Evolutionary conservation across 2,888 invertebrate genomes (phyloP).

Genomic region (Thecocarcelia acutangulata): DNA sequence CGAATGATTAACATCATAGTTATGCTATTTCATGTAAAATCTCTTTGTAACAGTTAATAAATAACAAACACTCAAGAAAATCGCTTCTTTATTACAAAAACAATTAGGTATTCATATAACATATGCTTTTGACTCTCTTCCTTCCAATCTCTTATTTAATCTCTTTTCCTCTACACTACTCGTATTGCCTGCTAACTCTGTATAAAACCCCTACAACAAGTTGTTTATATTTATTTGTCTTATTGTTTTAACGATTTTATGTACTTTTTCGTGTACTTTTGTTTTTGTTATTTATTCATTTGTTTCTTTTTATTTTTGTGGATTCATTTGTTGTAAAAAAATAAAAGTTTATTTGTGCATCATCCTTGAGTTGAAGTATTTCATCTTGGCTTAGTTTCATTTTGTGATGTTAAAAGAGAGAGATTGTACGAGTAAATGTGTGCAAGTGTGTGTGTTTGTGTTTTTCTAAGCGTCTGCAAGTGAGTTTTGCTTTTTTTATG

Average conservation of each 20-base stretch:
- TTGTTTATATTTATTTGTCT: background rate
- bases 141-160: too few species aligned
- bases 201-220: background rate
- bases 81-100: too few species aligned
- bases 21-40: background rate
- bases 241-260: conserved; percentile 8
- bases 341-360: conserved; percentile 53
- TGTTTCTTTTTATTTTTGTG: background rate
- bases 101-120: background rate
- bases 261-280: background rate
- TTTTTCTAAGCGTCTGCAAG: background rate
- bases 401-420: background rate
- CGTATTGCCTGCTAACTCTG: too few species aligned
- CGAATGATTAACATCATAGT: too few species aligned
- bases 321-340: conserved; percentile 13
- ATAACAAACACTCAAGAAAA: too few species aligned
- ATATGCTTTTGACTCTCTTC: background rate
- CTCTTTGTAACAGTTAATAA: too few species aligned
- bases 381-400: conserved; percentile 65
- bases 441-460: background rate
- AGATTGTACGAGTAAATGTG: background rate
- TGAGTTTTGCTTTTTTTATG: background rate
- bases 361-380: conserved; percentile 60
- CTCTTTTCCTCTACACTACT: too few species aligned
- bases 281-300: background rate